Evolutionary conservation across 2,113 vertebrate genomes (phyloP).

Genomic region (Lepidiolamprologus cunningtoni): DNA sequence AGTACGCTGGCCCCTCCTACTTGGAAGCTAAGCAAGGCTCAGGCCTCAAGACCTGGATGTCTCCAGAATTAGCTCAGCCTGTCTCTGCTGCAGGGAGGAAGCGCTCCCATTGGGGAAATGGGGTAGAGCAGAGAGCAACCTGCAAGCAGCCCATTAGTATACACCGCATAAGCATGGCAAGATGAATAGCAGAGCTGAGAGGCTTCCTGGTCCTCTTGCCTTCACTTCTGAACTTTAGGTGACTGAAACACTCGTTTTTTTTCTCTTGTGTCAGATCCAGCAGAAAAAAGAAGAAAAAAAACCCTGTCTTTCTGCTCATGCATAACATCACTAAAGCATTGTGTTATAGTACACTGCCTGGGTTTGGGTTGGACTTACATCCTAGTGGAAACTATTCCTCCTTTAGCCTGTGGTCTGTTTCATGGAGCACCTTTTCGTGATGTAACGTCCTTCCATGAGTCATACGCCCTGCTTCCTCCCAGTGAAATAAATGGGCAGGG

Average conservation of each 20-base stretch:
- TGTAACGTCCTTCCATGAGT: constrained; percentile 54
- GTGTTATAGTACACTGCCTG: neutral
- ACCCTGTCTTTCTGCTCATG: neutral
- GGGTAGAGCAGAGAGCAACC: constrained; percentile 29
- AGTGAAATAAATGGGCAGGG: constrained; percentile 20
- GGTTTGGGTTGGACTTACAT: neutral
- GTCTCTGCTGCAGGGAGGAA: constrained; percentile 43
- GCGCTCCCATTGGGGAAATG: constrained; percentile 34
- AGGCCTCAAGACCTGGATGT: constrained; percentile 43
- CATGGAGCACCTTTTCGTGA: constrained; percentile 36
- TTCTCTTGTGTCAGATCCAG: neutral
- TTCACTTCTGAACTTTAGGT: constrained; percentile 43
- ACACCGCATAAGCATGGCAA: constrained; percentile 28
- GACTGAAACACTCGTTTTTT: neutral
- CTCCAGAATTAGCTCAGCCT: constrained; percentile 60
- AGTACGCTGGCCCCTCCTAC: constrained; percentile 35
- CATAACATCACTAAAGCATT: neutral
- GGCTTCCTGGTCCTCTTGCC: constrained; percentile 7
- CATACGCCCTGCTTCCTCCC: constrained; percentile 35
- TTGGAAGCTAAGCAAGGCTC: constrained; percentile 5
- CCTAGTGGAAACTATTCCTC: constrained; percentile 1
- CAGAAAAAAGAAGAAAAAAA: neutral
- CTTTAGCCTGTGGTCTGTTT: constrained; percentile 31
- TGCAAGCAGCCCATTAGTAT: constrained; percentile 48
- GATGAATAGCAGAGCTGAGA: constrained; percentile 28